Evolutionary conservation across 2,888 invertebrate species (phyloP).

Genomic region (Cheilosia pagana): DNA sequence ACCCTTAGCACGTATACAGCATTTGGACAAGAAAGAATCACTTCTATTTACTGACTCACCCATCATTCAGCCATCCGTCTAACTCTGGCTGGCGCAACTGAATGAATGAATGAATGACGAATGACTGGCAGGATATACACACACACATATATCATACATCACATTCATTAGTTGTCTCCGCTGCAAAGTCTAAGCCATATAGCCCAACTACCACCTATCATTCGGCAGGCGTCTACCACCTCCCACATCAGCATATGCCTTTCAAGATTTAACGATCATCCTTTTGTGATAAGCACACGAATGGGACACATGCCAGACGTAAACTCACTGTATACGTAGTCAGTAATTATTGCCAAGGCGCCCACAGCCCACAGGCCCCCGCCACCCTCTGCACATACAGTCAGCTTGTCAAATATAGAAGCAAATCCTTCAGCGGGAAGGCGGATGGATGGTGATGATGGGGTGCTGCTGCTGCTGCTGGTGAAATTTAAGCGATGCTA

Average conservation of each 20-base stretch:
- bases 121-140: slow-evolving; percentile 54
- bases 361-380: not conserved
- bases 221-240: slow-evolving; percentile 1
- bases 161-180: slow-evolving; percentile 44
- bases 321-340: slow-evolving; percentile 31
- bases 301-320: slow-evolving; percentile 48
- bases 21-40: slow-evolving; percentile 36
- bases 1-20: slow-evolving; percentile 13
- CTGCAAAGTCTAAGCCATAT: slow-evolving; percentile 4
- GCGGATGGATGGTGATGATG: not conserved
- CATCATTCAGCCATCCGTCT: slow-evolving; percentile 15
- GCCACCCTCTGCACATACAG: not conserved
- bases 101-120: slow-evolving; percentile 54
- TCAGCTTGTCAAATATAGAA: not conserved
- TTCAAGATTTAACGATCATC: slow-evolving; percentile 63
- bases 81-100: not conserved
- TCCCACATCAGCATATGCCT: slow-evolving; percentile 15
- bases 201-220: not conserved
- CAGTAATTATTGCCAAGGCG: slow-evolving; percentile 50
- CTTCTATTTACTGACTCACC: slow-evolving; percentile 49
- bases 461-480: slow-evolving; percentile 18
- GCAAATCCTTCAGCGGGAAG: not conserved
- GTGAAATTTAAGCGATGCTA: slow-evolving; percentile 63
- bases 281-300: slow-evolving; percentile 67
- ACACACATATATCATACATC: slow-evolving; percentile 46